Evolutionary conservation across 2,113 vertebrate species (phyloP).

Genomic region (Sturnira hondurensis): DNA sequence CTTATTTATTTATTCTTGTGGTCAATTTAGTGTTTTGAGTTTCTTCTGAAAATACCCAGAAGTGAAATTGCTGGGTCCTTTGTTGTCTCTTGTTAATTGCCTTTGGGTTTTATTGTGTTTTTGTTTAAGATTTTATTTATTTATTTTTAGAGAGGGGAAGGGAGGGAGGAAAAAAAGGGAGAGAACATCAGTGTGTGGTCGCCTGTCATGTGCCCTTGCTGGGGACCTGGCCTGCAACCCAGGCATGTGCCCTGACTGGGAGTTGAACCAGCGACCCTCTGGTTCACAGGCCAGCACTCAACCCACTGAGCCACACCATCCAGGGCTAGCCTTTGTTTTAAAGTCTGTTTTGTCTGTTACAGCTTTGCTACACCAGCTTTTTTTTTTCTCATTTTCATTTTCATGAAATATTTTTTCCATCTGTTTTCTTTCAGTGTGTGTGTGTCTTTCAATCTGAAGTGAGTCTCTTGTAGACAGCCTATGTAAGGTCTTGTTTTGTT

Average conservation of each 20-base stretch:
- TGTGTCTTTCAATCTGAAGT: neutral
- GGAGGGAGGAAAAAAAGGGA: no score
- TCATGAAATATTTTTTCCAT: neutral
- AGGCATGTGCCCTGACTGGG: no score
- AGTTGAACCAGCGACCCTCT: no score
- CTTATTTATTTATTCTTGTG: neutral
- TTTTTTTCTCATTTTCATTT: neutral
- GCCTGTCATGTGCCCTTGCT: no score
- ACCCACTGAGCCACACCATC: no score
- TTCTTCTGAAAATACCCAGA: neutral
- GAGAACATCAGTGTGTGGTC: no score
- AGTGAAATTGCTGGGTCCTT: neutral
- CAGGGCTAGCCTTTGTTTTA: neutral
- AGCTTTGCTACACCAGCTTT: neutral
- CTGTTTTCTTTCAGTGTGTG: neutral
- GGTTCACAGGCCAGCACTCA: no score
- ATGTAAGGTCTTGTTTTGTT: neutral
- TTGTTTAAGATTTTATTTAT: no score
- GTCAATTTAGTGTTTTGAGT: neutral
- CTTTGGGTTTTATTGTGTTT: no score
- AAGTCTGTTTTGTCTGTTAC: neutral
- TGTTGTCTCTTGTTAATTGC: neutral
- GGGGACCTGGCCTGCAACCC: no score
- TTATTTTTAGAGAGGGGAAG: no score
- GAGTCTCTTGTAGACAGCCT: neutral